These are phyloP conservation scores for Molothrus ater DNA, from an alignment of 2,797 vertebrate species.

Conservation along the genomic window DNA sequence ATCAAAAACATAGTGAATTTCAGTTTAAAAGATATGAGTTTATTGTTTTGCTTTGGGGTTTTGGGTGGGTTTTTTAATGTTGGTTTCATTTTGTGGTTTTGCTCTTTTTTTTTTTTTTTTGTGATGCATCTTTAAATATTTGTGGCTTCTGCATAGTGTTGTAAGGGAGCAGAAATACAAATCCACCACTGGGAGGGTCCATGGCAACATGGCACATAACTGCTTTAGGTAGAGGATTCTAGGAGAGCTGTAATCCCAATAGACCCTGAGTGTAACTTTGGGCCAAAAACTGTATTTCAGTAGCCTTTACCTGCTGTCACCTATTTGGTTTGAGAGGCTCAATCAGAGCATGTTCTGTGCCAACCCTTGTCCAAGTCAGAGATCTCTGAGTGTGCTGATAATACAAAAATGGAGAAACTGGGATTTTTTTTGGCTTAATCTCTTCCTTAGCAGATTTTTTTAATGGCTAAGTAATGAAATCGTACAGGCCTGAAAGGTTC, in stretches of 20 bases:
- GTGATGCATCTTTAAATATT: neutral
- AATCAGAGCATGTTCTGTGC: neutral
- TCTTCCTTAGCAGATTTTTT: neutral
- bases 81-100: neutral
- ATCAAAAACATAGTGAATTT: neutral
- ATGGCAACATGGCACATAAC: neutral
- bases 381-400: neutral
- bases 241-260: neutral
- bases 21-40: neutral
- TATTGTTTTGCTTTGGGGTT: neutral
- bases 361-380: neutral
- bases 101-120: neutral
- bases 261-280: neutral
- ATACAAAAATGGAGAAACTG: neutral
- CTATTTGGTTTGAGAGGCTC: neutral
- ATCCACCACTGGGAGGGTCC: neutral
- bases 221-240: neutral
- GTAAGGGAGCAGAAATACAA: neutral
- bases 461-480: neutral
- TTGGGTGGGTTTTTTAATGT: accelerated
- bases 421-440: neutral
- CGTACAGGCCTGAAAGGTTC: neutral
- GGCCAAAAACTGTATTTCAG: neutral
- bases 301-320: neutral
- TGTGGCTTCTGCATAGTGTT: neutral